Percentiles rank a stretch among this genome's conserved stretches.
These are phyloP conservation scores for Lasioglossum pauxillum DNA, from an alignment of 2,888 invertebrate genomes.

Conservation along the genomic window DNA sequence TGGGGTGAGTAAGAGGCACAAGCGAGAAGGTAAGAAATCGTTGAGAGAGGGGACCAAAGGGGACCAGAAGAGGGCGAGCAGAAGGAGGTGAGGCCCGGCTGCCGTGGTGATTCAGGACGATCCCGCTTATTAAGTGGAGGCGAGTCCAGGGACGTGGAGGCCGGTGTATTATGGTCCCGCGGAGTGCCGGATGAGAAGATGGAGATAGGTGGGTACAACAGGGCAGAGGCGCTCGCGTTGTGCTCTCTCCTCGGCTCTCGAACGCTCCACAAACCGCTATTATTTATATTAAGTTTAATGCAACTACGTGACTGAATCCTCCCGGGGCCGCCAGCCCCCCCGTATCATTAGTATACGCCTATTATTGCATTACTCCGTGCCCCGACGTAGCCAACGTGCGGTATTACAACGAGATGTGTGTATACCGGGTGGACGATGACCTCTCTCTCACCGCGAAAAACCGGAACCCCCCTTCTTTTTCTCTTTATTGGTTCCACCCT, in stretches of 20 bases:
- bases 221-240: slow-evolving; percentile 42
- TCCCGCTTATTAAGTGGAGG: slow-evolving; percentile 84
- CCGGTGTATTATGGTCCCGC: slow-evolving; percentile 80
- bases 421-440: slow-evolving; percentile 70
- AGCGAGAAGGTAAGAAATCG: background rate
- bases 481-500: background rate
- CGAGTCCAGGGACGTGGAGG: slow-evolving; percentile 77
- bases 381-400: slow-evolving; percentile 58
- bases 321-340: slow-evolving; percentile 66
- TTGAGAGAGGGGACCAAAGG: background rate
- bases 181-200: slow-evolving; percentile 77
- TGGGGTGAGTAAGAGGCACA: slow-evolving; percentile 5
- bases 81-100: slow-evolving; percentile 70
- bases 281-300: slow-evolving; percentile 85
- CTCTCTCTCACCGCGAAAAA: slow-evolving; percentile 61
- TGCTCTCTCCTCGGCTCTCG: slow-evolving; percentile 63
- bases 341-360: slow-evolving; percentile 85
- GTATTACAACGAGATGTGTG: slow-evolving; percentile 74
- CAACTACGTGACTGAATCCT: slow-evolving; percentile 85
- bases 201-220: slow-evolving; percentile 81
- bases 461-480: slow-evolving; percentile 35
- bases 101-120: slow-evolving; percentile 81
- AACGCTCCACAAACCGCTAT: slow-evolving; percentile 84
- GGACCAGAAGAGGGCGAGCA: background rate
- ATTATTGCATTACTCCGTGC: slow-evolving; percentile 83